Conservation (phyloP, 2,797 vertebrate species). For the Coendou prehensilis region DNA sequence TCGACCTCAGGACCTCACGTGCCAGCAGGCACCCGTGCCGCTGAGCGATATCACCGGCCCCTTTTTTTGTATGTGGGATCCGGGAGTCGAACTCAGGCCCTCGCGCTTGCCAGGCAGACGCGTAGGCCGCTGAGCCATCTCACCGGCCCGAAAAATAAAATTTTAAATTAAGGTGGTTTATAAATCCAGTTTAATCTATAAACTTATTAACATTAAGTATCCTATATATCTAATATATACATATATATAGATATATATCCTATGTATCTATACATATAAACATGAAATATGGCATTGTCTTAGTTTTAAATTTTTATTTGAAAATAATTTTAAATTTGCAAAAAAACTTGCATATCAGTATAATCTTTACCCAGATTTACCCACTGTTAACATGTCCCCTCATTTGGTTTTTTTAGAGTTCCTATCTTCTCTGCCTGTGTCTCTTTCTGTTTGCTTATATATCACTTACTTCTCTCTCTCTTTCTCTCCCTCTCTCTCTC, state of each 20-base stretch:
- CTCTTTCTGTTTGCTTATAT: neutral
- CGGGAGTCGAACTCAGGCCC: no score
- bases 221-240: neutral
- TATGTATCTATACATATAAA: neutral
- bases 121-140: no score
- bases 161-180: slow-evolving; percentile 30
- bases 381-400: neutral
- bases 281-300: neutral
- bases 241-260: neutral
- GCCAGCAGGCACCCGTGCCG: no score
- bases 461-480: neutral
- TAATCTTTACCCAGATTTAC: neutral
- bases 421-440: neutral
- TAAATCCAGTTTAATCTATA: slow-evolving; percentile 30
- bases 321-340: slow-evolving; percentile 44
- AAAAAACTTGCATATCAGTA: neutral
- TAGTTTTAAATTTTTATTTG: slow-evolving; percentile 25
- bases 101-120: no score
- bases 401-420: neutral
- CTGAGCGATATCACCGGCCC: no score
- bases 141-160: neutral
- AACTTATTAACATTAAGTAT: slow-evolving; percentile 4
- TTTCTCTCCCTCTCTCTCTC: neutral
- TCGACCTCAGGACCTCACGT: no score
- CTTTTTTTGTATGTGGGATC: no score